These are phyloP conservation scores for Allophyes oxyacanthae DNA, from an alignment of 2,888 invertebrate species.

Conservation along the genomic window DNA sequence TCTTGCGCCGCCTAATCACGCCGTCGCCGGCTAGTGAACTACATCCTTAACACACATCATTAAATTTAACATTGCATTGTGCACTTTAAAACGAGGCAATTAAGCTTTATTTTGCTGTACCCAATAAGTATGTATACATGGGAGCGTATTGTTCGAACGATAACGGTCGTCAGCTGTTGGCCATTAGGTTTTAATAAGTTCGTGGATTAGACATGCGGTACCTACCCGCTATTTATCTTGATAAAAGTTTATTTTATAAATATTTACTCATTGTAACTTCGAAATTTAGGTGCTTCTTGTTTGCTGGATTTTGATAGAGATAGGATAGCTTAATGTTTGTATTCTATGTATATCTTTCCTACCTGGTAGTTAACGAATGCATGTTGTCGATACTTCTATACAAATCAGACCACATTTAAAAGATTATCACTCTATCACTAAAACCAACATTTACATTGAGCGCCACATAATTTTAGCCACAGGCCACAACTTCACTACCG, in stretches of 20 bases:
- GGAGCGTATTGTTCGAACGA: conserved; percentile 39
- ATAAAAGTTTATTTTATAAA: conserved; percentile 34
- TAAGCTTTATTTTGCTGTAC: conserved; percentile 44
- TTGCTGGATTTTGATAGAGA: not conserved
- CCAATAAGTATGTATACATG: conserved; percentile 18
- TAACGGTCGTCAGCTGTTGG: conserved; percentile 56
- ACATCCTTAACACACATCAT: conserved; percentile 36
- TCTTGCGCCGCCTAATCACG: conserved; percentile 33
- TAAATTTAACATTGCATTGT: conserved; percentile 50
- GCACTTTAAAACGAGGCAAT: conserved; percentile 35
- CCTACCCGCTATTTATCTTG: conserved; percentile 32
- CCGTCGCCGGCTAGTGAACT: conserved; percentile 14
- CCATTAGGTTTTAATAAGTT: conserved; percentile 52
- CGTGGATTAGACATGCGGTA: conserved; percentile 44
- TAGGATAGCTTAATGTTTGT: conserved; percentile 1
- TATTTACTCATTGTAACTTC: conserved; percentile 16
- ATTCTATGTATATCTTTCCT: not conserved
- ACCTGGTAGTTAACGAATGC: not conserved
- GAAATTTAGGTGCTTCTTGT: conserved; percentile 7
- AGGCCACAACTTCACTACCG: conserved; percentile 16
- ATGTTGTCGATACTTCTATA: not conserved
- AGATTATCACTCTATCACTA: conserved; percentile 21
- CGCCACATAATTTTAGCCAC: conserved; percentile 30
- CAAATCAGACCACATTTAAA: too few species aligned
- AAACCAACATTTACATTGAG: conserved; percentile 21